Percentiles rank a stretch among this genome's conserved stretches.
Conservation (phyloP, 2,113 vertebrate species). For the Saguinus imperator region DNA sequence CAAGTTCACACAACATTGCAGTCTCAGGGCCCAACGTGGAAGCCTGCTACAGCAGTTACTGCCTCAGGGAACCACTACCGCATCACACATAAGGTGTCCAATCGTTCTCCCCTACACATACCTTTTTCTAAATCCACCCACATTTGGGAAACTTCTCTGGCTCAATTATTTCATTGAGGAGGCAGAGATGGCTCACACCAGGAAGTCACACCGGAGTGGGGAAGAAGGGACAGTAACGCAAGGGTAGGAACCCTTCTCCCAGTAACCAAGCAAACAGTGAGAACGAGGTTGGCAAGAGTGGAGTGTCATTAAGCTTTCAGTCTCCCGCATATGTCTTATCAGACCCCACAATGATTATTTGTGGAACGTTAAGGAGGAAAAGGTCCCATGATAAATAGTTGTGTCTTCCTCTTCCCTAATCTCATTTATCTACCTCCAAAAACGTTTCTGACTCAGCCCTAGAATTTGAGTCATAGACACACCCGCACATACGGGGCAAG, state of each 20-base stretch:
- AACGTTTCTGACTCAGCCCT: background rate
- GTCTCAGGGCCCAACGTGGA: background rate
- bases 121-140: background rate
- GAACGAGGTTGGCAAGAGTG: background rate
- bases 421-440: background rate
- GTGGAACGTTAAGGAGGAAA: background rate
- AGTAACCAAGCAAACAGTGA: background rate
- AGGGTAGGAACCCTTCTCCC: background rate
- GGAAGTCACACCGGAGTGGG: fast-evolving
- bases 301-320: background rate
- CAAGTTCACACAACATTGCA: background rate
- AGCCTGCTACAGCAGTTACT: background rate
- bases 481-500: background rate
- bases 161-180: background rate
- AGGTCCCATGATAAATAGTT: background rate
- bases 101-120: background rate
- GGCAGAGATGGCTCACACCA: background rate
- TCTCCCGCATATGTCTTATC: background rate
- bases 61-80: background rate
- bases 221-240: background rate
- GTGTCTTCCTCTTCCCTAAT: background rate
- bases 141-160: background rate
- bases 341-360: background rate
- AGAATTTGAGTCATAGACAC: background rate
- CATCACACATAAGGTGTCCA: background rate